phyloP scores from a whole-genome alignment of 2,888 invertebrate genomes.

The Stegophylla sp. region DNA sequence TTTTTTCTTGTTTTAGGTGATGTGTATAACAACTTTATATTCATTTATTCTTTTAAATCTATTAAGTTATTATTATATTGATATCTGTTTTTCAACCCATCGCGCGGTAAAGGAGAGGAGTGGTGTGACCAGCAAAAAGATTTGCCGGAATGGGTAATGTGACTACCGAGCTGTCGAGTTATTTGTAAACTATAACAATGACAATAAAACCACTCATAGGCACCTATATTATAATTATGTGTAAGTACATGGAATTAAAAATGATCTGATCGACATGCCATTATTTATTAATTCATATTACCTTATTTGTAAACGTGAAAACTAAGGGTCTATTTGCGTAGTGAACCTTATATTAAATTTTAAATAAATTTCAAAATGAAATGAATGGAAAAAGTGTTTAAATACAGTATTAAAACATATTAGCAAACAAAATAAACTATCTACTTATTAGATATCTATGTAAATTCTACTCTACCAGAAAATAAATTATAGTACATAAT shows the following conservation, averaged over 20 bases:
- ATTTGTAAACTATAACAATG: not conserved
- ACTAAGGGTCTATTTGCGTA: not conserved
- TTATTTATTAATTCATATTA: not conserved
- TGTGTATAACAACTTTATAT: slow-evolving; percentile 35
- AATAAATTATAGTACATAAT: not conserved
- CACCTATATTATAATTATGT: not conserved
- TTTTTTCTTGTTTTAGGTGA: slow-evolving; percentile 57
- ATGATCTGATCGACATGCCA: not conserved
- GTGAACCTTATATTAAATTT: not conserved
- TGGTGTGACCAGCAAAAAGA: not conserved
- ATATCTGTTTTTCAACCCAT: not conserved
- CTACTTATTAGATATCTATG: not conserved
- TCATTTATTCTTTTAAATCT: slow-evolving; percentile 4
- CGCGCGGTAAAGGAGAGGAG: not conserved
- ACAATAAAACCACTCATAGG: slow-evolving; percentile 5
- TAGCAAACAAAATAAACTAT: not conserved
- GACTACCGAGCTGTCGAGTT: not conserved
- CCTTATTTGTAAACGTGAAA: not conserved
- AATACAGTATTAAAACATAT: not conserved
- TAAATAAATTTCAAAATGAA: not conserved
- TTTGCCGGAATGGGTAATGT: not conserved
- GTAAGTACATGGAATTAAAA: not conserved
- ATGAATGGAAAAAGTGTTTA: too few relatives aligned
- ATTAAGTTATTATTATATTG: not conserved
- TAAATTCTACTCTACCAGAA: not conserved